A percentile compares a stretch with the other conserved stretches of the same genome.
Evolutionary conservation across 2,888 invertebrate species (phyloP).

Genomic region (Halocaridina rubra): DNA sequence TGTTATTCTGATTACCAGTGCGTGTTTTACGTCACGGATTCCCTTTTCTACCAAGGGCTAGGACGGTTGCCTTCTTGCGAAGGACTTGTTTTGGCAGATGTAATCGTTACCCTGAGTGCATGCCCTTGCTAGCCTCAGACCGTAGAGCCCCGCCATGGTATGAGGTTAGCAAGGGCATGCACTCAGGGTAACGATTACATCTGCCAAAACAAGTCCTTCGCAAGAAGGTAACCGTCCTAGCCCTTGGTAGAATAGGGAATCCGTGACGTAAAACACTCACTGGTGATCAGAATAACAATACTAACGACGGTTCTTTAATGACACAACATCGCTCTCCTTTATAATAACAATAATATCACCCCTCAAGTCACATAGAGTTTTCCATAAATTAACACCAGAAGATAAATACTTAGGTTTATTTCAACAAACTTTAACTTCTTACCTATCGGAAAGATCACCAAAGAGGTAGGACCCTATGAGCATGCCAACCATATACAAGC

Average conservation of each 20-base stretch:
- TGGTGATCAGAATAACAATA: background rate
- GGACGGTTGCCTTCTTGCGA: no score
- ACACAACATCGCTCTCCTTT: background rate
- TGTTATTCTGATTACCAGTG: background rate
- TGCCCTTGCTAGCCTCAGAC: no score
- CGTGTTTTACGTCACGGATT: background rate
- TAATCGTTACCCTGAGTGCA: no score
- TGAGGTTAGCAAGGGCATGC: no score
- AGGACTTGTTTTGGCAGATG: no score
- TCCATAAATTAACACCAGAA: background rate
- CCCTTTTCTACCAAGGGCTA: no score
- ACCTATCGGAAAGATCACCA: conserved; percentile 77
- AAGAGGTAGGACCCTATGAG: conserved; percentile 79
- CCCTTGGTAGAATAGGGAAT: no score
- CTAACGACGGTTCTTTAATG: background rate
- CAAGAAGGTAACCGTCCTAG: no score
- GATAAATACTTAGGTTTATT: background rate
- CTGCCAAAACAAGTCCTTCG: no score
- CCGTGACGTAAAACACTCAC: no score
- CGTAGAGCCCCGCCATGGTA: no score
- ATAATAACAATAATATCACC: background rate
- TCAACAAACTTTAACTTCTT: background rate
- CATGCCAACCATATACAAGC: conserved; percentile 80
- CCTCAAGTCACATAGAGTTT: background rate
- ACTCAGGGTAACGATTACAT: no score